Evolutionary conservation across 2,113 vertebrate genomes (phyloP).

Genomic region (Chaetura pelagica): DNA sequence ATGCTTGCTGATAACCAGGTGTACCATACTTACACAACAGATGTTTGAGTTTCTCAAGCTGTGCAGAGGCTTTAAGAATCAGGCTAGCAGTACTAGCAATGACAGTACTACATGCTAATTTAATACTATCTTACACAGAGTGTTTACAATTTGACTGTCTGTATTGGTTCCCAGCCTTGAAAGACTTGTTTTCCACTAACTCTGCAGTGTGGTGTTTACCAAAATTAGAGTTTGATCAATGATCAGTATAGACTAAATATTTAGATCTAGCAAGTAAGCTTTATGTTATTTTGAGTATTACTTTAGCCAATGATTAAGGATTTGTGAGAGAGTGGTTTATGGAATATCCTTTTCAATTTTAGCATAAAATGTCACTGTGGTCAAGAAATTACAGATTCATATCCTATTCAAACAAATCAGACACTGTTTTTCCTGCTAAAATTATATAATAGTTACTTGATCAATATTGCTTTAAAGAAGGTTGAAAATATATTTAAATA

Average conservation of each 20-base stretch:
- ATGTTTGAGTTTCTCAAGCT: constrained; percentile 56
- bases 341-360: neutral
- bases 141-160: neutral
- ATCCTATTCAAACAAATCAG: neutral
- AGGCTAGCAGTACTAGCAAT: neutral
- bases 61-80: neutral
- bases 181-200: neutral
- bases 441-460: neutral
- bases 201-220: neutral
- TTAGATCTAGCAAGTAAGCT: neutral
- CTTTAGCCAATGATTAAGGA: neutral
- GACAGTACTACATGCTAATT: neutral
- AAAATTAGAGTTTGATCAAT: neutral
- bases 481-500: neutral
- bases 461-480: neutral
- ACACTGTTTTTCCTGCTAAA: neutral
- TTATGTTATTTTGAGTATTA: neutral
- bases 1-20: constrained; percentile 55
- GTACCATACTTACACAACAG: constrained; percentile 41
- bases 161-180: neutral
- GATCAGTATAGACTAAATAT: neutral
- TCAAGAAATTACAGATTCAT: neutral
- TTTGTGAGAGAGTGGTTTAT: neutral
- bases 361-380: neutral
- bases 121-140: neutral